Conservation (phyloP, 2,113 vertebrate genomes). For the Pica pica region DNA sequence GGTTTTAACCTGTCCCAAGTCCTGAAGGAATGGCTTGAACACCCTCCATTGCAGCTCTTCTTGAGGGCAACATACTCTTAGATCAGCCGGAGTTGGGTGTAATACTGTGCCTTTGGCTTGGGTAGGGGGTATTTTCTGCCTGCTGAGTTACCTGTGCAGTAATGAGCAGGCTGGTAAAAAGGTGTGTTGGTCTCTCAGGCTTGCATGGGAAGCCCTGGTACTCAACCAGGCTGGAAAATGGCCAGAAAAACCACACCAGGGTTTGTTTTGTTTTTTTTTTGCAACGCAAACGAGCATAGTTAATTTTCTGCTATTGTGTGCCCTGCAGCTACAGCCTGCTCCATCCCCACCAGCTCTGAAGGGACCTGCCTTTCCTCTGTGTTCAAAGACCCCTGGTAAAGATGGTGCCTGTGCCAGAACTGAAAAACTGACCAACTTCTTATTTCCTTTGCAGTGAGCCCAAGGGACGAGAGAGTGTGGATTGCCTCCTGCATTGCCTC, state of each 20-base stretch:
- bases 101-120: neutral
- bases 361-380: neutral
- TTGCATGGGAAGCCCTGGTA: neutral
- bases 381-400: neutral
- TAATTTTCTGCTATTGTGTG: neutral
- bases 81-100: neutral
- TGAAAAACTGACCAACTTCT: neutral
- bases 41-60: neutral
- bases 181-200: neutral
- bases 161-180: neutral
- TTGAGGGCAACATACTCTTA: neutral
- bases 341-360: neutral
- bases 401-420: neutral
- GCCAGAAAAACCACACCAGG: neutral
- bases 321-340: neutral
- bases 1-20: neutral
- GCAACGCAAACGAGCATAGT: fast-evolving
- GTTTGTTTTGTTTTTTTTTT: neutral
- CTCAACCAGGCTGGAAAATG: neutral
- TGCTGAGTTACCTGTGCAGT: neutral
- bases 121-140: neutral
- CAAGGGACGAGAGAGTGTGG: neutral
- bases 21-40: neutral
- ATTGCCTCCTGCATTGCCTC: neutral
- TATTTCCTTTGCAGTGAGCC: conserved; percentile 16